Conservation (phyloP, 2,888 invertebrate genomes). For the Mimachlamys varia region DNA sequence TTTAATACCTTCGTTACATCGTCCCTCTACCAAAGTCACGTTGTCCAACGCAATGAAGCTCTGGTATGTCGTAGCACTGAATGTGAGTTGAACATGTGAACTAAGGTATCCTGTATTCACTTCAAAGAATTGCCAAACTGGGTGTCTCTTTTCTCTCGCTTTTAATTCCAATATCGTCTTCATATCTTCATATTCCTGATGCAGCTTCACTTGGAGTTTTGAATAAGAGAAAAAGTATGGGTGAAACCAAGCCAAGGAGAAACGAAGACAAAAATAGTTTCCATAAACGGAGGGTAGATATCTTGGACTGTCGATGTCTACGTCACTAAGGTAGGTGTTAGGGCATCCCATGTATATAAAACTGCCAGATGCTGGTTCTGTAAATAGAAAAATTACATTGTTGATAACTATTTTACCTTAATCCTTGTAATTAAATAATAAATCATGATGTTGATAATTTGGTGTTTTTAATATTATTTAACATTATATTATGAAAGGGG, state of each 20-base stretch:
- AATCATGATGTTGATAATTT: too few species aligned
- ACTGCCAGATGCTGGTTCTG: not conserved
- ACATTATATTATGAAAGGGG: too few species aligned
- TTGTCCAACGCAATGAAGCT: not conserved
- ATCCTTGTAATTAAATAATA: too few species aligned
- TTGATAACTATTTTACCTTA: too few species aligned
- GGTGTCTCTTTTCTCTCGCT: not conserved
- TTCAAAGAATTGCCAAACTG: not conserved
- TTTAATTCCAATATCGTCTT: not conserved
- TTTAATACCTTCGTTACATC: not conserved
- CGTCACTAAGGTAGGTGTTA: not conserved
- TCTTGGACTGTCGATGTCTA: not conserved
- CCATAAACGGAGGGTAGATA: not conserved
- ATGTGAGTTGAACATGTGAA: not conserved
- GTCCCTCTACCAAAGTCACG: not conserved
- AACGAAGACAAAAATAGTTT: not conserved
- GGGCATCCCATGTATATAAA: not conserved
- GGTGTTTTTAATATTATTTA: too few species aligned
- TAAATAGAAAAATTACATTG: not conserved
- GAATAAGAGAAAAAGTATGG: not conserved
- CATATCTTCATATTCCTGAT: not conserved
- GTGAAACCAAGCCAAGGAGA: not conserved
- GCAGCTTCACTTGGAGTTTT: not conserved
- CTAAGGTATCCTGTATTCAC: not conserved
- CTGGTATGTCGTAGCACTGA: not conserved